These are phyloP conservation scores for Temnopleurus reevesii DNA, from an alignment of 53 echinoderm and acorn worm genomes.

Conservation along the genomic window DNA sequence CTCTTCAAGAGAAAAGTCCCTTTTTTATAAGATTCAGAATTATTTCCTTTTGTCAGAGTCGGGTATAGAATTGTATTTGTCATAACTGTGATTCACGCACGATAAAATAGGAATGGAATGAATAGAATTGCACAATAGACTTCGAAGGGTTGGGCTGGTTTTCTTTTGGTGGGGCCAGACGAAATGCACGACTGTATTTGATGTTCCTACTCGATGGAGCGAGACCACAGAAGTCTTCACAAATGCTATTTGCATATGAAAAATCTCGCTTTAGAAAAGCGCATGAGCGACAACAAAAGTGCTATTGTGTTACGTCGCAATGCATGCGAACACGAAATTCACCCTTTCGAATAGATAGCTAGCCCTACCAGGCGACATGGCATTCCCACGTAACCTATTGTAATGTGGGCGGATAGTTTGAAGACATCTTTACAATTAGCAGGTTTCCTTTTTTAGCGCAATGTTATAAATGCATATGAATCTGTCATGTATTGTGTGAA, in stretches of 20 bases:
- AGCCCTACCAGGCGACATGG: not conserved
- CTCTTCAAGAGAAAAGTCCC: not conserved
- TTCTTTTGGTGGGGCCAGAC: not conserved
- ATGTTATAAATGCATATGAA: not conserved
- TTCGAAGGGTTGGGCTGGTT: conserved; percentile 22
- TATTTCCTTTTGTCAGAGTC: not conserved
- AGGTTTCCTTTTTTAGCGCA: not conserved
- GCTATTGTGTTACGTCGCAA: not conserved
- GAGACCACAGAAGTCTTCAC: not conserved
- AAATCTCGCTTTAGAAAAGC: not conserved
- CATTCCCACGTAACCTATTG: not conserved
- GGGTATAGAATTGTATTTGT: not conserved
- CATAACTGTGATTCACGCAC: not conserved
- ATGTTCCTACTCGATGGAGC: not conserved
- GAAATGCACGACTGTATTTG: not conserved
- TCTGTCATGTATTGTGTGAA: not conserved
- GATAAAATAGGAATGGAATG: not conserved
- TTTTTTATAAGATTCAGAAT: not conserved
- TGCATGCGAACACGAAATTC: not conserved
- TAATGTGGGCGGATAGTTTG: conserved; percentile 1
- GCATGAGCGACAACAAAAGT: not conserved
- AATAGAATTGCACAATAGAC: not conserved
- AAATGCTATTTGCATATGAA: conserved; percentile 48
- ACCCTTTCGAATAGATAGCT: not conserved
- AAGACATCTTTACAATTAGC: not conserved